A percentile compares a stretch with the other conserved stretches of the same genome.
These are phyloP conservation scores for Schizothorax lantsangensis DNA, from an alignment of 2,797 vertebrate species.

Conservation along the genomic window DNA sequence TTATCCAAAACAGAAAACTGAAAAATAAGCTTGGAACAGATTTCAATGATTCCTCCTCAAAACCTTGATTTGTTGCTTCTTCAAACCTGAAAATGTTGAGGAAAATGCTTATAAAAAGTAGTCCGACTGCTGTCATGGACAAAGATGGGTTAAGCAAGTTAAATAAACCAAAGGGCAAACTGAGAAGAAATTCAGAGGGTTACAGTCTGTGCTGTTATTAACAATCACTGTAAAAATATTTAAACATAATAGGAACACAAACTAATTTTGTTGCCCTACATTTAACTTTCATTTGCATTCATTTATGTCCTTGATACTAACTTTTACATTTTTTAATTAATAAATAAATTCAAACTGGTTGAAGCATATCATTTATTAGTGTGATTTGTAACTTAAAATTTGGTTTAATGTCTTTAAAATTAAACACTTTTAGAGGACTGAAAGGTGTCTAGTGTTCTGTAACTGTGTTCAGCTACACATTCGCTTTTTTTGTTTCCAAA, in stretches of 20 bases:
- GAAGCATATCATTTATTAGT: background rate
- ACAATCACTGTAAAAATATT: constrained; percentile 20
- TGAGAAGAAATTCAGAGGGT: constrained; percentile 20
- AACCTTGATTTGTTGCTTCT: constrained; percentile 8
- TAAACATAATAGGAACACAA: background rate
- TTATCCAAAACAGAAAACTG: constrained; percentile 60
- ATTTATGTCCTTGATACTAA: background rate
- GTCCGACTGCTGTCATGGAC: constrained; percentile 38
- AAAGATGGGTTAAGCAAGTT: constrained; percentile 70
- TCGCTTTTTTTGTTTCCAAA: background rate
- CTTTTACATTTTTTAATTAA: background rate
- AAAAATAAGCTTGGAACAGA: constrained; percentile 15
- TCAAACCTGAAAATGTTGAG: constrained; percentile 43
- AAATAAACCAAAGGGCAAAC: constrained; percentile 70
- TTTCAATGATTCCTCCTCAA: constrained; percentile 9
- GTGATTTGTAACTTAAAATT: background rate
- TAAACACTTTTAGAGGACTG: background rate
- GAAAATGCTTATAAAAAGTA: constrained; percentile 2
- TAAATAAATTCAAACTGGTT: background rate
- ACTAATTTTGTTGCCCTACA: background rate
- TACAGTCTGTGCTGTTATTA: constrained; percentile 24
- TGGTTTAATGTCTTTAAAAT: background rate
- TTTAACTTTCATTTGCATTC: background rate
- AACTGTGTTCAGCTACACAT: background rate
- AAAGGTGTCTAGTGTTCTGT: no score